Evolutionary conservation across 2,113 vertebrate species (phyloP), one percentile per base, ranked within the genome.

Genomic region (Apodemus sylvaticus): DNA sequence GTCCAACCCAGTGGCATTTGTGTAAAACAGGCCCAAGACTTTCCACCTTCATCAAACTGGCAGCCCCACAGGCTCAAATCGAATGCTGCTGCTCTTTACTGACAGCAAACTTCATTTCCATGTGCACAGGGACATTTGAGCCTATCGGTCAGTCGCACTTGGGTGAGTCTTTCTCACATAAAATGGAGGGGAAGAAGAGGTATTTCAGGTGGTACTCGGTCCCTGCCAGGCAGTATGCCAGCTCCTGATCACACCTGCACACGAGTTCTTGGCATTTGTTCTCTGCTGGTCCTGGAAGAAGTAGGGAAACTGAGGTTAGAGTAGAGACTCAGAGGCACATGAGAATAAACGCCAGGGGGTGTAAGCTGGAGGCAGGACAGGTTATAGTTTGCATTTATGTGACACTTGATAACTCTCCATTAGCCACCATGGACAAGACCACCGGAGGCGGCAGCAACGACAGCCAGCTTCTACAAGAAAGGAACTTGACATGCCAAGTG

Each of bases 201-300:
- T 99, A 98, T 91, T 97, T 98, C 3, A 45, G 68, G 68, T 98
- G 98, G 98, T 98, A 99, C 0, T 98, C 95, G 0, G 99, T 98
- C 95, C 97, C 97, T 89, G 98, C 97, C 95, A 99, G 98, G 90
- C 99, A 99, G 83, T 98, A 98, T 77, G 99, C 99, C 42, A 98
- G 97, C 85, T 99, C 98, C 97, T 97, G 98, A 98, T 99, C 99
- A 96, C 99, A 99, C 51, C 98, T 98, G 98, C 99, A 99, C 60
- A 99, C 95, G 86, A 99, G 97, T 97, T 99, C 98, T 96, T 99
- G 98, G 97, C 99, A 99, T 39, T 66, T 97, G 96, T 99, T 98
- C 96, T 98, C 95, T 90, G 98, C 87, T 13, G 98, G 97, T 96
- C 99, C 99, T 99, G 98, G 94, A 99, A 98, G 93, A 98, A 97